A percentile compares a stretch with the other conserved stretches of the same genome.
These are phyloP conservation scores for Limnothrissa miodon DNA, from an alignment of 2,113 vertebrate genomes.

Conservation along the genomic window DNA sequence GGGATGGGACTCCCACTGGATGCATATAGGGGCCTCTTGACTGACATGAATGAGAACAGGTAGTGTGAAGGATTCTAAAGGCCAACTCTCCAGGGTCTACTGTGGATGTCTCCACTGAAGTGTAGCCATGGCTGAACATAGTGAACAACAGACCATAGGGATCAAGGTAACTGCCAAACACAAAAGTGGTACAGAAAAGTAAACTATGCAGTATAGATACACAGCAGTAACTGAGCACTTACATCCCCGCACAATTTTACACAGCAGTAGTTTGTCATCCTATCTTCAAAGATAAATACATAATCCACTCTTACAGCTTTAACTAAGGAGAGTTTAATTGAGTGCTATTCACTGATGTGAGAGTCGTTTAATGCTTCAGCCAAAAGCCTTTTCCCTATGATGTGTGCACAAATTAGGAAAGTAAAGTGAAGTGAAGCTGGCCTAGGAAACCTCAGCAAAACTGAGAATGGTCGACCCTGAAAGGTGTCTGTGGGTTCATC, in stretches of 20 bases:
- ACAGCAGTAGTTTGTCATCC: background rate
- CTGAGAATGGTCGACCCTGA: background rate
- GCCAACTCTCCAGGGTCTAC: background rate
- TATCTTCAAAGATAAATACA: slow-evolving; percentile 5
- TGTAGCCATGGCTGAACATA: background rate
- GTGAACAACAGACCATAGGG: background rate
- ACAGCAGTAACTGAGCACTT: background rate
- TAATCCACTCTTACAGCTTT: background rate
- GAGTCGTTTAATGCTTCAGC: background rate
- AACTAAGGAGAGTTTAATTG: background rate
- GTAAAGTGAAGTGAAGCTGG: background rate
- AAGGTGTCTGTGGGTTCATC: background rate
- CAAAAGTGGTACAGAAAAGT: background rate
- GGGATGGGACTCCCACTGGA: background rate
- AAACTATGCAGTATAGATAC: background rate
- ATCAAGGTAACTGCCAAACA: background rate
- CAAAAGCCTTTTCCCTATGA: background rate
- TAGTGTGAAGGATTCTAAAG: background rate
- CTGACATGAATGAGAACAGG: background rate
- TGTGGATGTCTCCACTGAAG: background rate
- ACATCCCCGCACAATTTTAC: background rate
- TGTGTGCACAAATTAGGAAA: background rate
- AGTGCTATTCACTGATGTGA: background rate
- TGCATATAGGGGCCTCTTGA: background rate
- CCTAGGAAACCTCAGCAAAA: background rate